Percentiles rank a stretch among this genome's conserved stretches.
Evolutionary conservation across 2,888 invertebrate species (phyloP).

Genomic region (Athalia circularis): DNA sequence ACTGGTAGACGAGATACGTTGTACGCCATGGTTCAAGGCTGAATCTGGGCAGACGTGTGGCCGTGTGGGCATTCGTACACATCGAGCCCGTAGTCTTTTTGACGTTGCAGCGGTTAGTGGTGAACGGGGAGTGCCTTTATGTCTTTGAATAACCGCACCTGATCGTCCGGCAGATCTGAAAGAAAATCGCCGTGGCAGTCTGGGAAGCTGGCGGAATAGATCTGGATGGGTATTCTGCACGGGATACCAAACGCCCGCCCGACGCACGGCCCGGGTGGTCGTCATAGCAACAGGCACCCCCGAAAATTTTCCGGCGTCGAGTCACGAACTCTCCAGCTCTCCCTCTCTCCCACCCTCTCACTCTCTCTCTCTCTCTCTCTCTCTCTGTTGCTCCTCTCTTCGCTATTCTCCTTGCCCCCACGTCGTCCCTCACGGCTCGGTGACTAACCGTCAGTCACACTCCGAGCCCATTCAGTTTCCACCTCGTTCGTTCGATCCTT

Average conservation of each 20-base stretch:
- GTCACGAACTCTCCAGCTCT: constrained; percentile 40
- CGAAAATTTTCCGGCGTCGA: constrained; percentile 65
- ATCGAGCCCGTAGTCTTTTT: too few relatives aligned
- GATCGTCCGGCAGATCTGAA: background rate
- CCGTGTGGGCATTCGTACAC: too few relatives aligned
- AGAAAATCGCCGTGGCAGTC: background rate
- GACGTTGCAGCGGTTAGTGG: too few relatives aligned
- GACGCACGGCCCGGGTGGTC: constrained; percentile 67
- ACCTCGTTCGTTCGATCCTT: constrained; percentile 63
- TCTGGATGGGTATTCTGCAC: constrained; percentile 16
- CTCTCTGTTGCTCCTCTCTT: constrained; percentile 3
- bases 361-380: constrained; percentile 45
- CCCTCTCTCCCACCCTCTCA: constrained; percentile 15
- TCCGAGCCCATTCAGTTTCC: constrained; percentile 59
- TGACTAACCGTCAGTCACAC: constrained; percentile 54
- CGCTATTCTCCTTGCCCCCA: background rate
- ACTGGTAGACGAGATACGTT: too few relatives aligned
- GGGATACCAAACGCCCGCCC: constrained; percentile 30
- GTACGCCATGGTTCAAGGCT: too few relatives aligned
- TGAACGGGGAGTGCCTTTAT: too few relatives aligned
- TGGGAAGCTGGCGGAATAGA: background rate
- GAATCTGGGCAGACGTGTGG: too few relatives aligned
- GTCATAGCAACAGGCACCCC: constrained; percentile 72
- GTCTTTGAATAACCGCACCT: too few relatives aligned
- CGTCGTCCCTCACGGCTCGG: background rate